Percentiles rank a stretch among this genome's conserved stretches.
phyloP scores from a whole-genome alignment of 2,113 vertebrate species.

The Danionella cerebrum region DNA sequence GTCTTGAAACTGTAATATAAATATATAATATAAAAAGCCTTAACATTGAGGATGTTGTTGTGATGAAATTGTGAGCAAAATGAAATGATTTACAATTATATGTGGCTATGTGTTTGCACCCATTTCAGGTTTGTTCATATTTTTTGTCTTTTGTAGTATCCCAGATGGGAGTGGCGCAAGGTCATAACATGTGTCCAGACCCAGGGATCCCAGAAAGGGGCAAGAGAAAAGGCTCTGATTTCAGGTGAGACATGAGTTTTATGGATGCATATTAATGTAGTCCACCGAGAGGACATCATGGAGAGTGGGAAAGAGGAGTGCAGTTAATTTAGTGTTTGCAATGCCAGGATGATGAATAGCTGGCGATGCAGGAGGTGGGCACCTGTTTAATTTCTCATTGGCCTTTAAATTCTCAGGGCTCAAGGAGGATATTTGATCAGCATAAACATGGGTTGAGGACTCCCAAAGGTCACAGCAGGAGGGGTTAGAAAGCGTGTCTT shows the following conservation, averaged over 20 bases:
- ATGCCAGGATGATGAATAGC: constrained; percentile 19
- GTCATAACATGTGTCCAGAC: constrained; percentile 98
- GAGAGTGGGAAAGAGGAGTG: not conserved
- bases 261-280: constrained; percentile 24
- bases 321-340: constrained; percentile 25
- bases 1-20: too few relatives aligned
- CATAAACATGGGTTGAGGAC: constrained; percentile 35
- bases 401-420: constrained; percentile 33
- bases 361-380: constrained; percentile 11
- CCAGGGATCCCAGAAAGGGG: constrained; percentile 94
- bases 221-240: constrained; percentile 96
- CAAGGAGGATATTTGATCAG: constrained; percentile 25
- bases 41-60: too few relatives aligned
- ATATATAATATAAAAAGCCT: too few relatives aligned
- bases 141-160: constrained; percentile 72
- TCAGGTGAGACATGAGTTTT: constrained; percentile 73
- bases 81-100: too few relatives aligned
- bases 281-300: constrained; percentile 8
- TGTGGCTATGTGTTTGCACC: not conserved
- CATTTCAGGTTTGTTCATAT: not conserved
- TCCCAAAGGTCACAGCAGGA: constrained; percentile 36
- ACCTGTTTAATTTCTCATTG: constrained; percentile 33
- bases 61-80: too few relatives aligned
- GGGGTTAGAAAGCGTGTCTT: not conserved
- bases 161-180: constrained; percentile 97